phyloP scores from a whole-genome alignment of 1,140 invertebrate genomes.

The Cydia splendana region DNA sequence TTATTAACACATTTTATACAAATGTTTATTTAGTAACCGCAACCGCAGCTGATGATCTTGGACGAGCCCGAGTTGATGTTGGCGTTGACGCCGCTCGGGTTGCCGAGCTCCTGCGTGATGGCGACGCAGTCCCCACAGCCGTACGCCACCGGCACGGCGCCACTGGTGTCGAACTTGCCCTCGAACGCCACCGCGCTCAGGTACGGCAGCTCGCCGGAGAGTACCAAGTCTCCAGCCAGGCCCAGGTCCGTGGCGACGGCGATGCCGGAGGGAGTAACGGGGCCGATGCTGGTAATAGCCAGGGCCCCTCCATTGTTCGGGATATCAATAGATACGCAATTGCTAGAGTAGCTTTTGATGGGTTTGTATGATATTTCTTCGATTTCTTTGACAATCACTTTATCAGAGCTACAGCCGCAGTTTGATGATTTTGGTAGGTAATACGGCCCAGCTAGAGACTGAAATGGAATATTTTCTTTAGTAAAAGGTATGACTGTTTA shows the following conservation, averaged over 20 bases:
- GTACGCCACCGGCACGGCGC: conserved; percentile 15
- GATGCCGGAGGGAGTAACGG: conserved; percentile 28
- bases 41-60: neutral
- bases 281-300: neutral
- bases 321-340: neutral
- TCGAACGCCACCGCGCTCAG: conserved; percentile 27
- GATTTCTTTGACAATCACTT: neutral
- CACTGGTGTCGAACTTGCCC: neutral
- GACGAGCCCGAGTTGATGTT: neutral
- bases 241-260: conserved; percentile 1
- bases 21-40: neutral
- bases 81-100: too few relatives aligned
- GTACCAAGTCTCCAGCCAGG: neutral
- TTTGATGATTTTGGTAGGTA: neutral
- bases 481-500: too few relatives aligned
- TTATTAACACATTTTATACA: too few relatives aligned
- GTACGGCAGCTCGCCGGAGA: conserved; percentile 18
- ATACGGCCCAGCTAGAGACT: neutral
- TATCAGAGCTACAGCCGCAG: neutral
- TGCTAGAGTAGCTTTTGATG: neutral
- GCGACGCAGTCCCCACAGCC: conserved; percentile 15
- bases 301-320: conserved; percentile 3
- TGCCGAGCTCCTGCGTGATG: conserved; percentile 1
- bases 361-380: neutral
- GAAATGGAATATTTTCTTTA: too few relatives aligned